Conservation (phyloP, 2,113 vertebrate species). For the Dascyllus trimaculatus region DNA sequence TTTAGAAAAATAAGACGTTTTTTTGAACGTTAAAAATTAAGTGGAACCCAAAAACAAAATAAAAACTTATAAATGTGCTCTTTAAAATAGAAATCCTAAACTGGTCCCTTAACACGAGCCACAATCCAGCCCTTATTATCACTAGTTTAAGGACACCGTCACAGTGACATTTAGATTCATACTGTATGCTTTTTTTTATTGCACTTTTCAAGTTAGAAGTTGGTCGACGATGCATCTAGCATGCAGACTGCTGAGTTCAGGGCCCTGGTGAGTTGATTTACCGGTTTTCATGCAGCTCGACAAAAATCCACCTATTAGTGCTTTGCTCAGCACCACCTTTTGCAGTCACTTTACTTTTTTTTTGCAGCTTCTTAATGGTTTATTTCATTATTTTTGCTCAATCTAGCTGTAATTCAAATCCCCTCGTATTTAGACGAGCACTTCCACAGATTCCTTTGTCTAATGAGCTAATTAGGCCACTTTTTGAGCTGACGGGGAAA, state of each 20-base stretch:
- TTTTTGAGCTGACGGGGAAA: background rate
- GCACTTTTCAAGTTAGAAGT: background rate
- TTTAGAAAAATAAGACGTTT: too few relatives aligned
- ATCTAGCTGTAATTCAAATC: background rate
- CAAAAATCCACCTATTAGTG: background rate
- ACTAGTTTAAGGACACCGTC: background rate
- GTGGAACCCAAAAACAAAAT: too few relatives aligned
- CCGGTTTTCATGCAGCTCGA: background rate
- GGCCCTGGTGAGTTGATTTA: background rate
- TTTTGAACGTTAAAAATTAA: too few relatives aligned
- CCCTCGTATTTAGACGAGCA: background rate
- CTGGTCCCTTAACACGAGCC: too few relatives aligned
- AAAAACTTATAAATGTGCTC: too few relatives aligned
- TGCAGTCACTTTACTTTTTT: background rate
- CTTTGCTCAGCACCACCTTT: background rate
- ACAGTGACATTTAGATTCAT: too few relatives aligned
- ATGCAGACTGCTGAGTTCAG: background rate
- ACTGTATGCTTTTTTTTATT: too few relatives aligned
- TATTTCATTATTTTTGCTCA: background rate
- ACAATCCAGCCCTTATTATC: background rate
- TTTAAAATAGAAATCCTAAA: too few relatives aligned
- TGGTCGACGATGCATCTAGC: background rate
- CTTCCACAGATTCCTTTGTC: background rate
- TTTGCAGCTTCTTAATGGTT: background rate
- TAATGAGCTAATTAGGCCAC: background rate